Evolutionary conservation across 92 coral and sea anemone species (phyloP).

Genomic region (Scolanthus callimorphus): DNA sequence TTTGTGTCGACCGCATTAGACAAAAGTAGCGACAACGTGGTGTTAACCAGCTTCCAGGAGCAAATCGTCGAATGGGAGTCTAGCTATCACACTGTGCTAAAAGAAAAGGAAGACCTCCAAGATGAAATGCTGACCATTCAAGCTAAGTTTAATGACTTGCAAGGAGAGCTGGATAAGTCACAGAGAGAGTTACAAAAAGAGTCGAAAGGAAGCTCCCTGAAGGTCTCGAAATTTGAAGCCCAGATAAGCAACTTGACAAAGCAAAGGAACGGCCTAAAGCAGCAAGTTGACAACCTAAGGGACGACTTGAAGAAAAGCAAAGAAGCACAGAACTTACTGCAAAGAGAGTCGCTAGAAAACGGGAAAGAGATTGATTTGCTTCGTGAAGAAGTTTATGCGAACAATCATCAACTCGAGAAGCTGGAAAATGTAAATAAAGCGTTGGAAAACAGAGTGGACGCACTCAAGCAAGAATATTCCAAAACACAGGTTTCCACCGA

Average conservation of each 20-base stretch:
- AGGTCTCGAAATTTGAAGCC: constrained; percentile 83
- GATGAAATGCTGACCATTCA: constrained; percentile 76
- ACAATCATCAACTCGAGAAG: constrained; percentile 68
- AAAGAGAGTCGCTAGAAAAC: constrained; percentile 82
- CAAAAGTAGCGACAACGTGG: constrained; percentile 50
- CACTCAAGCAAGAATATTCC: constrained; percentile 81
- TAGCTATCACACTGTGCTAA: constrained; percentile 77
- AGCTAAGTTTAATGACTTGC: constrained; percentile 75
- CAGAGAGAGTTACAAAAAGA: constrained; percentile 92
- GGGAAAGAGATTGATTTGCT: constrained; percentile 78
- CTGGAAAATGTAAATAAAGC: constrained; percentile 80
- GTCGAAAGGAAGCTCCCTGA: constrained; percentile 70
- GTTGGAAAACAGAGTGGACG: constrained; percentile 76
- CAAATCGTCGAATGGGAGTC: constrained; percentile 92
- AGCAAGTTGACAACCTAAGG: constrained; percentile 70
- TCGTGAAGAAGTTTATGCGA: constrained; percentile 77
- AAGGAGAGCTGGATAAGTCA: constrained; percentile 73
- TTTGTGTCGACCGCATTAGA: constrained; percentile 62
- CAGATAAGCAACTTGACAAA: constrained; percentile 81
- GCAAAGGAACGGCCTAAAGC: constrained; percentile 87
- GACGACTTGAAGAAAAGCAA: constrained; percentile 84
- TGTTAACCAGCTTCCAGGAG: constrained; percentile 72
- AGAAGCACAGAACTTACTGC: constrained; percentile 73
- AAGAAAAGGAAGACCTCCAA: constrained; percentile 90
- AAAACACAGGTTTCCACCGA: constrained; percentile 87